Conservation (phyloP, 2,113 vertebrate genomes). For the Crypturellus undulatus region DNA sequence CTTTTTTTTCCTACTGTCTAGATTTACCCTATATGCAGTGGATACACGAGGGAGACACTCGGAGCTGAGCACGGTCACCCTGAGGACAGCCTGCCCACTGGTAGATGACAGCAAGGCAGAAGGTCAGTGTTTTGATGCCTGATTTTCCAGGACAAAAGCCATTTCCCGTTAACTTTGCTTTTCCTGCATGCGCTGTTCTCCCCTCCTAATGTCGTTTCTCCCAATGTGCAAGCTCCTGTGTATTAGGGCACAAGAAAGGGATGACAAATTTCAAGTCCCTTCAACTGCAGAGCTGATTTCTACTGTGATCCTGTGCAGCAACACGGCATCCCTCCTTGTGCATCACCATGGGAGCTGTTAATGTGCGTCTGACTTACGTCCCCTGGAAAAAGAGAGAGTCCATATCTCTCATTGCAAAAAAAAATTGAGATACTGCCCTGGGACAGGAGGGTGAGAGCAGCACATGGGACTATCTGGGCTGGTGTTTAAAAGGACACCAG, state of each 20-base stretch:
- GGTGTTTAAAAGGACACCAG: background rate
- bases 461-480: background rate
- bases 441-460: fast-evolving
- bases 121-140: constrained; percentile 79
- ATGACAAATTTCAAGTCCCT: background rate
- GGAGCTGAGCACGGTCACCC: constrained; percentile 89
- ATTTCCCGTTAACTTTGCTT: background rate
- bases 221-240: background rate
- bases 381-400: background rate
- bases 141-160: fast-evolving
- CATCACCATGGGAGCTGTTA: fast-evolving
- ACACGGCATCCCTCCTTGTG: fast-evolving
- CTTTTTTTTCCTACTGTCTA: constrained; percentile 66
- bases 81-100: constrained; percentile 93
- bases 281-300: background rate
- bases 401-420: background rate
- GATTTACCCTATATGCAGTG: constrained; percentile 93
- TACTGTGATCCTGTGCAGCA: fast-evolving
- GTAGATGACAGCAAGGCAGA: constrained; percentile 97
- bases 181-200: background rate
- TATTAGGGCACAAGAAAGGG: background rate
- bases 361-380: fast-evolving
- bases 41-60: constrained; percentile 94
- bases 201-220: background rate
- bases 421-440: background rate